Evolutionary conservation across 2,797 vertebrate species (phyloP), one percentile per base, ranked within the genome.

Genomic region (Enteromius thamalakanensis): DNA sequence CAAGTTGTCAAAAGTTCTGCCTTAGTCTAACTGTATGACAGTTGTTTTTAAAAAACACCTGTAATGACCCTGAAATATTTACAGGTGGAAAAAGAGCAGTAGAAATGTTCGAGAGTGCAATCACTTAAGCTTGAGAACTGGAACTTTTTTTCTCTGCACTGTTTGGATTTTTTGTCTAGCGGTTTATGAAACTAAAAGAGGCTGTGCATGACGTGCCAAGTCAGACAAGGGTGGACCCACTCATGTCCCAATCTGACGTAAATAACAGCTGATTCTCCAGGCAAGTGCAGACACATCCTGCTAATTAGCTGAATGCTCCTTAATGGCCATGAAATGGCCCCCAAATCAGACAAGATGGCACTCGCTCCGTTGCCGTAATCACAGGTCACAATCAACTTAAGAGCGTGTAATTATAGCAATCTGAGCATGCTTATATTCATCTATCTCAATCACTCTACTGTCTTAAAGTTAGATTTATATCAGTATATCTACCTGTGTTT

Each of bases 251-350:
- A 14, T 82, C 45, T 29, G 47, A 82, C 2, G 17, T 58, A 75
- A 75, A 76, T 21, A 76, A 58, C 81, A 68, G 34, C 72, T 81
- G 81, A 69, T 62, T 69, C 80, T 80, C 21, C 49, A 76, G 79
- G 76, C 11, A 71, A 85, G 42, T 62, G 42, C 42, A 85, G 62
- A 77, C 53, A 84, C 40, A 55, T 84, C 79, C 58, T 74, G 53
- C 76, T 87, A 80, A 80, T 80, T 81, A 85, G 42, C 83, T 70
- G 62, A 86, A 83, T 80, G 74, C 32, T 77, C n/a, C 40, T 45
- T 64, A 82, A 84, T 77, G 34, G 75, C 65, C 65, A 76, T 70
- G 80, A 78, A 86, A 82, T 53, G 40, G 68, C 68, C 80, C 23
- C 80, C 77, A 83, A 84, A 87, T 86, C 62, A 78, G 68, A 77